A percentile compares a stretch with the other conserved stretches of the same genome.
phyloP scores from a whole-genome alignment of 1,140 invertebrate genomes.

The Phenacoccus solenopsis region DNA sequence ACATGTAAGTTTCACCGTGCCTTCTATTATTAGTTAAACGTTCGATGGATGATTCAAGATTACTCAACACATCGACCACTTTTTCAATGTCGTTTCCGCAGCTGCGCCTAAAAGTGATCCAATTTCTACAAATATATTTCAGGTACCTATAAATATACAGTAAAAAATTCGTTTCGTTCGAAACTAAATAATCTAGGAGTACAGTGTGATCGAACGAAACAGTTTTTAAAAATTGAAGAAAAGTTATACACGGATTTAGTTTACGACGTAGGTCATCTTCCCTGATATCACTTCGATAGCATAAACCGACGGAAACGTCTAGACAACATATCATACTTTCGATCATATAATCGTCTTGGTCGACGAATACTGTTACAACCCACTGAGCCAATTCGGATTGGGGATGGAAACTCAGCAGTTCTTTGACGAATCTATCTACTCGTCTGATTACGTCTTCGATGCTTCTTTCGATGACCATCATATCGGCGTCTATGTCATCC shows the following conservation, averaged over 20 bases:
- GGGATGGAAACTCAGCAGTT: conserved; percentile 68
- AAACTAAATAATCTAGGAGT: conserved; percentile 72
- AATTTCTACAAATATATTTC: conserved; percentile 71
- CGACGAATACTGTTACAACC: conserved; percentile 72
- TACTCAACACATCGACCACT: background rate
- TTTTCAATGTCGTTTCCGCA: background rate
- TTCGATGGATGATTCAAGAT: background rate
- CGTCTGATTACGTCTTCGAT: conserved; percentile 65
- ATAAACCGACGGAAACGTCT: conserved; percentile 71
- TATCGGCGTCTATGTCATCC: conserved; percentile 74
- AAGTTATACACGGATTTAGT: conserved; percentile 68
- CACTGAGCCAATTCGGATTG: conserved; percentile 76
- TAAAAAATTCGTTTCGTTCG: conserved; percentile 82
- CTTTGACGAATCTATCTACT: conserved; percentile 67
- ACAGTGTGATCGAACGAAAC: conserved; percentile 72
- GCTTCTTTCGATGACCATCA: conserved; percentile 72
- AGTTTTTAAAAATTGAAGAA: conserved; percentile 68
- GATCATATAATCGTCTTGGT: conserved; percentile 80
- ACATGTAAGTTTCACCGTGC: no score
- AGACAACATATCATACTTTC: conserved; percentile 86
- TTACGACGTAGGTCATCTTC: conserved; percentile 62
- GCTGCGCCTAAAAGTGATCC: conserved; percentile 60
- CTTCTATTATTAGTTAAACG: no score
- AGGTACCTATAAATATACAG: conserved; percentile 72
- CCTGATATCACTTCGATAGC: conserved; percentile 56